Evolutionary conservation across 1,140 invertebrate species (phyloP), one percentile per base, ranked within the genome.

Genomic region (Pseudomyrmex gracilis): DNA sequence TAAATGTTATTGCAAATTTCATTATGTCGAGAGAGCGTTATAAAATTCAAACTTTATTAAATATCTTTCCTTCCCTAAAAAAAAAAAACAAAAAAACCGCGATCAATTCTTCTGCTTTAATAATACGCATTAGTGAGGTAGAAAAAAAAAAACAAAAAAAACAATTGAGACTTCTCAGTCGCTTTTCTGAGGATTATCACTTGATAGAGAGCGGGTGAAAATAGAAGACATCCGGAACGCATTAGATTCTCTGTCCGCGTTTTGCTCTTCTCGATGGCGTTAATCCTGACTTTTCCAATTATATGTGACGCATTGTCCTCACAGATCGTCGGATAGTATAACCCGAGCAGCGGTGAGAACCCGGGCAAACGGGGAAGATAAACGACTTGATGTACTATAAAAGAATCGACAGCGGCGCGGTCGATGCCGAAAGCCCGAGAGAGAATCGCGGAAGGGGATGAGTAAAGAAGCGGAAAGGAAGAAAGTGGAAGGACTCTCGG

Each of bases 251-350:
- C 20, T 43, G 17, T 7, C n/a, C 45, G 0, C 9, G 53, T 24
- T 68, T 22, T 67, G 0, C 17, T 53, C 53, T 55, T 47, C 47
- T 47, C 51, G 34, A 85, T 53, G 13, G 47, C 66, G 47, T 84
- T 88, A 84, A 80, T 80, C 82, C 85, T n/a, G 68, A 84, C 45
- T 84, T 64, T 64, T 80, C 82, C 57, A 73, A 86, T 87, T 74
- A 77, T 61, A 45, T 63, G 68, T 53, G 24, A 67, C 53, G 73
- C 71, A 76, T 82, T 76, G 78, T 85, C 63, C 49, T 66, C 43
- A 10, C 55, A 10, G 10, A 68, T 83, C 70, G 78, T 1, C 13
- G 53, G 34, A 2, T n/a, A 9, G 49, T 70, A 51, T 86, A 60
- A 87, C 73, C 86, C 73, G 43, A 83, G 34, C 49, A 22, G 17